Evolutionary conservation across 30 jellyfish, hydroid and myxozoan species (phyloP), one percentile per base, ranked within the genome.

Genomic region (Pseudorhiza aurosa): DNA sequence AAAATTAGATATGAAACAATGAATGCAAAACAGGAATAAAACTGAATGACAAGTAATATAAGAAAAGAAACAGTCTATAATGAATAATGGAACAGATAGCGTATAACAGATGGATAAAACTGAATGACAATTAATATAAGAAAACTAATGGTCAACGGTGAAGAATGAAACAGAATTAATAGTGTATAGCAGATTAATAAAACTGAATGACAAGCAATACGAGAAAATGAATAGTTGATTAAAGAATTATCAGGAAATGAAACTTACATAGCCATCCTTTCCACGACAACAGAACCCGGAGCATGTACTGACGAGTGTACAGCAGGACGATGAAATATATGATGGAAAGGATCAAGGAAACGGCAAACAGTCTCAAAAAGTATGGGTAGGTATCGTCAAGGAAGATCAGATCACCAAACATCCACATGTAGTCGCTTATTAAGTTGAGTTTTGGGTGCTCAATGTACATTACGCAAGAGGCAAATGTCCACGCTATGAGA

Each of bases 181-280:
- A 42, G 55, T 8, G 55, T 8, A 42, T 8, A 42, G 9, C 9
- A 15, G 50, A 39, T 5, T 39, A 12, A 7, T 39, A 39, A 7
- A 39, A 39, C 7, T 39, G 50, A 39, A 39, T 39, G 50, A 39
- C 10, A 39, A 39, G 12, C 50, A 5, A 12, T 39, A 39, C 50
- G 12, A 39, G 12, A 9, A 9, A n/a, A 4, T 47, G 18, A 47
- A 47, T 15, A 11, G 18, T 7, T 47, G 62, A 7, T 9, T 0
- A 4, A 7, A n/a, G 19, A 47, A 7, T 0, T 47, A 15, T 12
- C 12, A 39, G 26, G 11, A 35, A 47, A 10, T 12, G 12, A 4
- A 62, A 84, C 98, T 91, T 70, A 91, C 98, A 91, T 17, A 91
- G 80, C 98, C 98, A 91, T 35, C 98, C 96, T 21, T 81, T 84